Evolutionary conservation across 2,888 invertebrate species (phyloP).

Genomic region (Ophioninae sp.): DNA sequence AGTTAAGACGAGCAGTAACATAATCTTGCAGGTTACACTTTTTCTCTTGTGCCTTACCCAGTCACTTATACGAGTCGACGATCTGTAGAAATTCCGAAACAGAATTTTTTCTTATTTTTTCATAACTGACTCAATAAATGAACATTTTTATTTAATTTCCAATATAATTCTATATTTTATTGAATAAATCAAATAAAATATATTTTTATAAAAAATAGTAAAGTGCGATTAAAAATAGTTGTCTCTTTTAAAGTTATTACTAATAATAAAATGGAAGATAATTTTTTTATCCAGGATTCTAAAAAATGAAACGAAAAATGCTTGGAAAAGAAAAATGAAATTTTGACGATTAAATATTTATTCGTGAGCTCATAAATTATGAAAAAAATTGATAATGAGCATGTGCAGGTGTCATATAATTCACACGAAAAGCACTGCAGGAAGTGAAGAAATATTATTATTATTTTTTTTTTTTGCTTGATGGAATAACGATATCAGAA

Average conservation of each 20-base stretch:
- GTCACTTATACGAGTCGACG: background rate
- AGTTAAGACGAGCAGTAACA: conserved; percentile 77
- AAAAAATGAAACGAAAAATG: no score
- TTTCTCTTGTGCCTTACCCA: conserved; percentile 59
- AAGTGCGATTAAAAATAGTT: no score
- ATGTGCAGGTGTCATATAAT: background rate
- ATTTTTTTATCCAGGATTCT: no score
- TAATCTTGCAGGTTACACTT: conserved; percentile 75
- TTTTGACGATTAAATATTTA: background rate
- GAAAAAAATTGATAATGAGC: background rate
- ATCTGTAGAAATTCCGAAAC: background rate
- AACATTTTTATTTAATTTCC: background rate
- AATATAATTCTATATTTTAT: background rate
- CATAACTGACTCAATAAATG: background rate
- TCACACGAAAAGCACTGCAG: background rate
- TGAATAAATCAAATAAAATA: background rate
- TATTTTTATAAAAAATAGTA: background rate
- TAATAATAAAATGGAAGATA: no score
- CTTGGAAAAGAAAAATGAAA: no score
- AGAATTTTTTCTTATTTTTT: background rate
- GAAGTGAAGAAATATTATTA: background rate
- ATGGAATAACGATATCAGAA: conserved; percentile 5
- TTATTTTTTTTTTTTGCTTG: background rate
- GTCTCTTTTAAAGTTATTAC: no score
- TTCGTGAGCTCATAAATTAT: background rate